Conservation (phyloP, 2,797 vertebrate species). For the Novumbra hubbsi region DNA sequence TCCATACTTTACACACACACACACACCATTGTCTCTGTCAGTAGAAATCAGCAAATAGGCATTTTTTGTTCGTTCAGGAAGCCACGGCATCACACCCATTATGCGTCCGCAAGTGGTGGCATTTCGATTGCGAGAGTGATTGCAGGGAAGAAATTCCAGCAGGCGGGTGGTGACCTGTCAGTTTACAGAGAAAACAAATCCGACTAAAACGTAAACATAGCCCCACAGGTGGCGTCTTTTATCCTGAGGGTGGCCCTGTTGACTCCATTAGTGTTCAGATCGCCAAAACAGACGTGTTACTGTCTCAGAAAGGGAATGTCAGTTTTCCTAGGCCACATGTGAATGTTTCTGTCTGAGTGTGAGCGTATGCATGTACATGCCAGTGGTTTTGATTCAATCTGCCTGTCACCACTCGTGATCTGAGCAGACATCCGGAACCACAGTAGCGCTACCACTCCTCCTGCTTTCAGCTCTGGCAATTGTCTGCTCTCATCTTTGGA, state of each 20-base stretch:
- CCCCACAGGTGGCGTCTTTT: neutral
- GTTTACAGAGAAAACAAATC: neutral
- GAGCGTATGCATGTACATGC: neutral
- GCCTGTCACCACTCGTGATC: neutral
- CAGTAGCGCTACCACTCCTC: neutral
- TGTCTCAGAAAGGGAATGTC: neutral
- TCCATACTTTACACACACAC: no score
- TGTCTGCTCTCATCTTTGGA: neutral
- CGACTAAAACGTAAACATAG: neutral
- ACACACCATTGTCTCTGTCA: no score
- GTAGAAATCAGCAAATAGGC: no score
- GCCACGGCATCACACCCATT: neutral
- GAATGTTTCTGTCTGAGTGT: neutral
- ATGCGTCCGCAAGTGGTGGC: no score
- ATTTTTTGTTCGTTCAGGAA: no score
- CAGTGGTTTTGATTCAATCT: neutral
- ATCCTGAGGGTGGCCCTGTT: neutral
- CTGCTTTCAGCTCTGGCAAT: neutral
- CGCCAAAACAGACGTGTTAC: neutral
- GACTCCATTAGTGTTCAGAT: neutral
- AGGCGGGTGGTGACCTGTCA: neutral
- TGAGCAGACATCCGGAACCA: neutral
- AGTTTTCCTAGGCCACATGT: neutral
- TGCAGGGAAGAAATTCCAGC: neutral
- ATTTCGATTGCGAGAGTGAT: neutral